A percentile compares a stretch with the other conserved stretches of the same genome.
phyloP scores from a whole-genome alignment of 2,888 invertebrate genomes.

The Polia nebulosa region DNA sequence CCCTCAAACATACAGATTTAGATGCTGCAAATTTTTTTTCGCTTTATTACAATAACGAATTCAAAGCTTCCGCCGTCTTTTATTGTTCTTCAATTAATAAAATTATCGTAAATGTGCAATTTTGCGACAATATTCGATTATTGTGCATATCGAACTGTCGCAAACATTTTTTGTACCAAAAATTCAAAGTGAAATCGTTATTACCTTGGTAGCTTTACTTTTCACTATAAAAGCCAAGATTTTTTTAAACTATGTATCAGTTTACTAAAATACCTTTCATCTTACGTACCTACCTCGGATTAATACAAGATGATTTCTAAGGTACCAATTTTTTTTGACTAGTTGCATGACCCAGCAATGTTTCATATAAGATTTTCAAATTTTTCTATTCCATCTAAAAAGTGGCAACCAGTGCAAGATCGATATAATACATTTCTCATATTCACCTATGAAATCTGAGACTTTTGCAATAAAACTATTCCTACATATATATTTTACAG shows the following conservation, averaged over 20 bases:
- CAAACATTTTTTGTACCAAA: conserved; percentile 49
- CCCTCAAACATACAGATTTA: too few species aligned
- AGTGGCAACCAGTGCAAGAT: background rate
- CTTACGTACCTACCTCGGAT: conserved; percentile 4
- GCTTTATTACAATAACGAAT: background rate
- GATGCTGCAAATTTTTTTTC: too few species aligned
- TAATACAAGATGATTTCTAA: conserved; percentile 42
- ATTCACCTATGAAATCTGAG: background rate
- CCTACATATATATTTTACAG: too few species aligned
- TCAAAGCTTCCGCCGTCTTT: conserved; percentile 2
- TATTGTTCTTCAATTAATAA: background rate
- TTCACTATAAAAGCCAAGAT: conserved; percentile 50
- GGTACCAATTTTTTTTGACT: conserved; percentile 12
- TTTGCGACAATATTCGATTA: conserved; percentile 41
- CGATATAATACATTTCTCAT: background rate
- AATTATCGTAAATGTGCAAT: conserved; percentile 10
- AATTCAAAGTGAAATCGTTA: conserved; percentile 53
- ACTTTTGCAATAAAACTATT: background rate
- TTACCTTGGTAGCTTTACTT: conserved; percentile 55
- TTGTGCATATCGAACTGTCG: conserved; percentile 48
- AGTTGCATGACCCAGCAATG: background rate
- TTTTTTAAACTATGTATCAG: conserved; percentile 56
- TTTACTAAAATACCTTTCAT: conserved; percentile 37
- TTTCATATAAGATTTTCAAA: background rate
- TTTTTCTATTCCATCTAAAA: background rate